Evolutionary conservation across 2,888 invertebrate species (phyloP).

Genomic region (Podabrus alpinus): DNA sequence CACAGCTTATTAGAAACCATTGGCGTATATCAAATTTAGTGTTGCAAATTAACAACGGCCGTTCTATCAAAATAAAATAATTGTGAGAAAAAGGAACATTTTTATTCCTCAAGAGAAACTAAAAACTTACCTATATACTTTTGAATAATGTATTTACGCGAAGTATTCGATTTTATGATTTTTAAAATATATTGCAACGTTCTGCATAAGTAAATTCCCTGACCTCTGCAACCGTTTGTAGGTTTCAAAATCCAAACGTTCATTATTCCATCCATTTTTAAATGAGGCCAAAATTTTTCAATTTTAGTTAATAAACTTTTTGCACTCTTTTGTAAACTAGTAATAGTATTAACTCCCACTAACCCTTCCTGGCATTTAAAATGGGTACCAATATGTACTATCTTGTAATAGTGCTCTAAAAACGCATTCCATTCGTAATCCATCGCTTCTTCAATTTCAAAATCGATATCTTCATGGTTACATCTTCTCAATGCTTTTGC

Average conservation of each 20-base stretch:
- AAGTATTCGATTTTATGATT: slow-evolving; percentile 61
- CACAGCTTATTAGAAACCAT: slow-evolving; percentile 83
- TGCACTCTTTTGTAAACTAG: slow-evolving; percentile 55
- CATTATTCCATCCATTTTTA: slow-evolving; percentile 75
- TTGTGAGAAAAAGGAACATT: too few species aligned
- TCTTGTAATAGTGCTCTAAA: slow-evolving; percentile 67
- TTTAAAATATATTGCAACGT: slow-evolving; percentile 73
- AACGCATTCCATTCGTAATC: slow-evolving; percentile 71
- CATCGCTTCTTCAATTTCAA: slow-evolving; percentile 48
- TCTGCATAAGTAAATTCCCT: slow-evolving; percentile 81
- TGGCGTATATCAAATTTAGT: slow-evolving; percentile 92
- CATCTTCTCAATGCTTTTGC: slow-evolving; percentile 65
- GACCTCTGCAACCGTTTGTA: slow-evolving; percentile 77
- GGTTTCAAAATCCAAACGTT: slow-evolving; percentile 94
- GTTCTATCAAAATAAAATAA: slow-evolving; percentile 47
- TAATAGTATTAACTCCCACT: slow-evolving; percentile 28
- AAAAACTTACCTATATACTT: slow-evolving; percentile 80
- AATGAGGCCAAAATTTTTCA: slow-evolving; percentile 63
- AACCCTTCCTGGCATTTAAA: slow-evolving; percentile 55
- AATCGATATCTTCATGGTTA: slow-evolving; percentile 70
- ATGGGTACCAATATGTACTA: slow-evolving; percentile 63
- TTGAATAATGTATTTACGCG: slow-evolving; percentile 77
- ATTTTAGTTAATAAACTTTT: slow-evolving; percentile 65
- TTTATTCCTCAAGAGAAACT: not conserved
- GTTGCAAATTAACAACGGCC: slow-evolving; percentile 78